phyloP scores from a whole-genome alignment of 1,140 invertebrate species.

The Potamilus streckersoni region DNA sequence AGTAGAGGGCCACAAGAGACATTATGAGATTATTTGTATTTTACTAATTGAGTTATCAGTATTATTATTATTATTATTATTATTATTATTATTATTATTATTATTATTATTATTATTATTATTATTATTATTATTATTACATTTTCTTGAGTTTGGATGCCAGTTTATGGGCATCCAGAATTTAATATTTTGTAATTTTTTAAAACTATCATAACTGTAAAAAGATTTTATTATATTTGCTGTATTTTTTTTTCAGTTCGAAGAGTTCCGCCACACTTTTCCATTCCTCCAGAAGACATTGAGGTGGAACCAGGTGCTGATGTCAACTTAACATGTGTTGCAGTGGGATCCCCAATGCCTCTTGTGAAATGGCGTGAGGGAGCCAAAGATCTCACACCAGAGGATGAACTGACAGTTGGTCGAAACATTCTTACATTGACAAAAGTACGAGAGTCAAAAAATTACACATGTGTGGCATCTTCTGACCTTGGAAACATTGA shows the following conservation, averaged over 20 bases:
- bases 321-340: constrained; percentile 95
- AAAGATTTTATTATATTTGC: neutral
- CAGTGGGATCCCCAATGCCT: constrained; percentile 97
- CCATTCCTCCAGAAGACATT: constrained; percentile 85
- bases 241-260: constrained; percentile 77
- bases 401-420: constrained; percentile 68
- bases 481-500: constrained; percentile 94
- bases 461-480: constrained; percentile 97
- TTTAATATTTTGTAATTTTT: too few relatives aligned
- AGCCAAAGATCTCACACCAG: constrained; percentile 82
- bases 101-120: too few relatives aligned
- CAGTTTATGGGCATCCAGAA: too few relatives aligned
- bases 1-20: too few relatives aligned
- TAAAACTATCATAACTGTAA: neutral
- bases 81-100: too few relatives aligned
- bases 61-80: too few relatives aligned
- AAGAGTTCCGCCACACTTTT: constrained; percentile 93
- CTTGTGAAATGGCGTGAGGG: constrained; percentile 95
- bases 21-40: too few relatives aligned
- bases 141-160: too few relatives aligned
- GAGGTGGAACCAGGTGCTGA: constrained; percentile 92
- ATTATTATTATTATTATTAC: too few relatives aligned
- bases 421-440: constrained; percentile 86
- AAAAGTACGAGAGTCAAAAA: constrained; percentile 90
- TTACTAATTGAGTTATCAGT: too few relatives aligned